phyloP scores from a whole-genome alignment of 2,888 invertebrate species.

The Trachelus tabidus region DNA sequence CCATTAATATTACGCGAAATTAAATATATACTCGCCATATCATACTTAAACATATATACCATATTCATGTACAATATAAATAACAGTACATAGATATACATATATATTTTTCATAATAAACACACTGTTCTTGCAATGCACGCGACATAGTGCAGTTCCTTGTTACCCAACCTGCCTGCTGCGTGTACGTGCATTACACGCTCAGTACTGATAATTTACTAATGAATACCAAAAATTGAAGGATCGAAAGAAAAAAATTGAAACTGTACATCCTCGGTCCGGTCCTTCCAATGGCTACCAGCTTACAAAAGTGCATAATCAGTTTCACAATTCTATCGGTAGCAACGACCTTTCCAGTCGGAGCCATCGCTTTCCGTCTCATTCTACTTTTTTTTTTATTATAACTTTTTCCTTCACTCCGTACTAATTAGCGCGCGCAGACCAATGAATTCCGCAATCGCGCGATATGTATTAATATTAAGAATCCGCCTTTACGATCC shows the following conservation, averaged over 20 bases:
- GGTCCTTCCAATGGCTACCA: no score
- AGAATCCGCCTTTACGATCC: background rate
- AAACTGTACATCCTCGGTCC: background rate
- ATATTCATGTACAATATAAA: background rate
- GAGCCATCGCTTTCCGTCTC: background rate
- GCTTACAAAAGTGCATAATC: background rate
- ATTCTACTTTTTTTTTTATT: background rate
- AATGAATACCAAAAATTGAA: background rate
- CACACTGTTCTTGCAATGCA: slow-evolving; percentile 37
- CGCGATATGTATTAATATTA: background rate
- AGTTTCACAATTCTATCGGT: background rate
- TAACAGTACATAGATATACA: background rate
- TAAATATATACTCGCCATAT: background rate
- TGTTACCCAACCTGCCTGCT: slow-evolving; percentile 2
- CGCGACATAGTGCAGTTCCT: slow-evolving; percentile 19
- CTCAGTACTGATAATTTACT: background rate
- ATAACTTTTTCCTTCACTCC: background rate
- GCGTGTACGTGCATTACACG: slow-evolving; percentile 1
- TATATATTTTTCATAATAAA: slow-evolving; percentile 36
- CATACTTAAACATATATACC: background rate
- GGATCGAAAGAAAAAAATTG: background rate
- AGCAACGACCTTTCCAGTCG: background rate
- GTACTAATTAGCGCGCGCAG: background rate
- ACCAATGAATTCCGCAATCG: background rate
- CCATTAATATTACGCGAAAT: background rate